phyloP scores from a whole-genome alignment of 1,140 invertebrate species.

The Drosophila hydei region DNA sequence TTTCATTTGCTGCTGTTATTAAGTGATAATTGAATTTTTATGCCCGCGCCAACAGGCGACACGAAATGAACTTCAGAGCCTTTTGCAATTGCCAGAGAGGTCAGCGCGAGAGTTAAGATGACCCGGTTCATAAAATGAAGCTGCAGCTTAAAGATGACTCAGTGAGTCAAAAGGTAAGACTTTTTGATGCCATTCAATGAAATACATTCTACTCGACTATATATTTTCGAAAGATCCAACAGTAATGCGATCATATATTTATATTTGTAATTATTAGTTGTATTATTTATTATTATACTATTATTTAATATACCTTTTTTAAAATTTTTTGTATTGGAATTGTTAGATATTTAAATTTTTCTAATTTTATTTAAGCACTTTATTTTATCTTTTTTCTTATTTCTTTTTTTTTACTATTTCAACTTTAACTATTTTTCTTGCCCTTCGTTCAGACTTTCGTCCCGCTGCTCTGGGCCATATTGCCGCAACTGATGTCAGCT shows the following conservation, averaged over 20 bases:
- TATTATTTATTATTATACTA: too few species aligned
- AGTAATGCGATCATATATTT: too few species aligned
- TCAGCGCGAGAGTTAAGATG: conserved; percentile 13
- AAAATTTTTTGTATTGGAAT: too few species aligned
- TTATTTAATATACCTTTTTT: too few species aligned
- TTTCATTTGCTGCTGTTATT: conserved; percentile 71
- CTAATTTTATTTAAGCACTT: too few species aligned
- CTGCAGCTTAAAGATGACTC: not conserved
- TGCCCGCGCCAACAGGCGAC: conserved; percentile 45
- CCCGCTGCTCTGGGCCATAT: conserved; percentile 7
- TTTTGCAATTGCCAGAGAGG: conserved; percentile 34
- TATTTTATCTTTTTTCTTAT: not conserved
- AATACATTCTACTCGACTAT: too few species aligned
- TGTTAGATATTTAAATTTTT: too few species aligned
- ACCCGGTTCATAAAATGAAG: conserved; percentile 1
- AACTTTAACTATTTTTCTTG: not conserved
- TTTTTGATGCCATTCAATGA: not conserved
- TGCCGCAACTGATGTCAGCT: conserved; percentile 8
- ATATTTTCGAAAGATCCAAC: too few species aligned
- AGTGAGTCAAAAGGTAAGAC: not conserved
- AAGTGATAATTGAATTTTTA: conserved; percentile 82
- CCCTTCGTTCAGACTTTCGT: not conserved
- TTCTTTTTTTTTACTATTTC: not conserved
- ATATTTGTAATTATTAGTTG: too few species aligned
- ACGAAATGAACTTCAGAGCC: conserved; percentile 37